Percentiles rank a stretch among this genome's conserved stretches.
Conservation (phyloP, 2,888 invertebrate genomes). For the Volucella inflata region DNA sequence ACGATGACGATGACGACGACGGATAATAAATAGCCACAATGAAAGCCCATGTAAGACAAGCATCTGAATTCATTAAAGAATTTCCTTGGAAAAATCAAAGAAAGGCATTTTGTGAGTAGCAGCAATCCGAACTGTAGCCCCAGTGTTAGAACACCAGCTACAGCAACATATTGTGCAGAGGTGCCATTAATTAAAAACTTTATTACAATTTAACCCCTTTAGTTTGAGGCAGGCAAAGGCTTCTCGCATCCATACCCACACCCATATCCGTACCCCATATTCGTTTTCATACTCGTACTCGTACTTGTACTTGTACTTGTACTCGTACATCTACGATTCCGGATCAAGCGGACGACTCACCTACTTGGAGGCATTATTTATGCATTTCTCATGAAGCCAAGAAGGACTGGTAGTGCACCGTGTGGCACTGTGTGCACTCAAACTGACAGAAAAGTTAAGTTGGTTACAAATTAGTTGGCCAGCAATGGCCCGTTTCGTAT, state of each 20-base stretch:
- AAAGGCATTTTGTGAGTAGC: conserved; percentile 64
- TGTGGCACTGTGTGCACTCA: conserved; percentile 74
- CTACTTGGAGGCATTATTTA: conserved; percentile 72
- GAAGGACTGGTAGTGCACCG: conserved; percentile 52
- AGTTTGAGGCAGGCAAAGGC: conserved; percentile 70
- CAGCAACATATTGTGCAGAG: conserved; percentile 75
- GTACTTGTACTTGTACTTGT: neutral
- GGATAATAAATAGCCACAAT: conserved; percentile 76
- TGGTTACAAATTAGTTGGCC: conserved; percentile 76
- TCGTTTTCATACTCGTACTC: too few relatives aligned
- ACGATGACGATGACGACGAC: conserved; percentile 19
- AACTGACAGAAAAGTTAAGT: conserved; percentile 76
- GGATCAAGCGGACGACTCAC: conserved; percentile 74
- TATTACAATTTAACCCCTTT: conserved; percentile 75
- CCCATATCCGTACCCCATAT: too few relatives aligned
- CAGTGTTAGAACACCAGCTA: conserved; percentile 8
- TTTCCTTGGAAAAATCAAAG: conserved; percentile 76
- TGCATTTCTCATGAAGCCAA: conserved; percentile 74
- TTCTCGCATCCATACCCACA: neutral
- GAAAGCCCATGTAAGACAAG: conserved; percentile 75
- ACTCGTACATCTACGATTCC: conserved; percentile 66
- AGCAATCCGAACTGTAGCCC: neutral
- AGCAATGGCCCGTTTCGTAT: conserved; percentile 61
- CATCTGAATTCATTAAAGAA: conserved; percentile 76
- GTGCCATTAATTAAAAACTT: conserved; percentile 76